These are phyloP conservation scores for Himalopsyche phryganea DNA, from an alignment of 1,140 invertebrate species.

Conservation along the genomic window DNA sequence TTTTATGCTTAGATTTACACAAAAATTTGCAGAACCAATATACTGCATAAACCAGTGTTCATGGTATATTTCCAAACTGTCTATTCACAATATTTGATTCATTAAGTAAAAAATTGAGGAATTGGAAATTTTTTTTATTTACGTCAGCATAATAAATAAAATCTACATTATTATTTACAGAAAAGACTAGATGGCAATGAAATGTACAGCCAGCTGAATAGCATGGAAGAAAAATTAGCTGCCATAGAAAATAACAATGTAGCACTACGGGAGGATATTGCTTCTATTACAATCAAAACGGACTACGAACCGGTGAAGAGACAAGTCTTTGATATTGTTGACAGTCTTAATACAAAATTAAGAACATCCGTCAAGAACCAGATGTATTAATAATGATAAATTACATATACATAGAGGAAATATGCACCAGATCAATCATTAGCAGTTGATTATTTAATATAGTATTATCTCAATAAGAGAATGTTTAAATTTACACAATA, in stretches of 20 bases:
- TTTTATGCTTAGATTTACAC: no score
- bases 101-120: no score
- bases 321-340: conserved; percentile 39
- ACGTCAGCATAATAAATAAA: no score
- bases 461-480: neutral
- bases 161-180: no score
- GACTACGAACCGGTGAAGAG: conserved; percentile 59
- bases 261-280: conserved; percentile 60
- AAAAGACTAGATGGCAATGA: conserved; percentile 64
- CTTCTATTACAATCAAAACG: conserved; percentile 60
- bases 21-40: no score
- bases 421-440: neutral
- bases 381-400: conserved; percentile 1
- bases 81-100: no score
- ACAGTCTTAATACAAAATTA: conserved; percentile 27
- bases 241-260: conserved; percentile 65
- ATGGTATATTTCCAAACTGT: no score
- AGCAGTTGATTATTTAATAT: neutral
- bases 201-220: conserved; percentile 61
- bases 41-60: no score
- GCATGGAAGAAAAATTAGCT: conserved; percentile 63
- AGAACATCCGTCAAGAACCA: conserved; percentile 16
- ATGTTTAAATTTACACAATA: neutral
- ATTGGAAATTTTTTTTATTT: no score
- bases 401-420: neutral